A percentile compares a stretch with the other conserved stretches of the same genome.
These are phyloP conservation scores for Pristiophorus japonicus DNA, from an alignment of 2,113 vertebrate species.

Conservation along the genomic window DNA sequence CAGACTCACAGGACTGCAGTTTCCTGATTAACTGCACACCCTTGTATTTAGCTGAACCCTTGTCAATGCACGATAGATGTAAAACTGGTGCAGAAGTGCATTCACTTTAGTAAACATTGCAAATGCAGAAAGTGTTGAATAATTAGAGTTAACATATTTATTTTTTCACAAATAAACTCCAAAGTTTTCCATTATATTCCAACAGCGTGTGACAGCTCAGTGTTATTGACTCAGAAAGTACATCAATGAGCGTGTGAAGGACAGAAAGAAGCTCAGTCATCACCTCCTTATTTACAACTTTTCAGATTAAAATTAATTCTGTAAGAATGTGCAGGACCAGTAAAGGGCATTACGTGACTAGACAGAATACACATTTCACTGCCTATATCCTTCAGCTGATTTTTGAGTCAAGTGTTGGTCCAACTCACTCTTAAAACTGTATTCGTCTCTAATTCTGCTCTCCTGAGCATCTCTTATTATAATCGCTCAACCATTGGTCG, in stretches of 20 bases:
- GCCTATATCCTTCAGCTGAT: neutral
- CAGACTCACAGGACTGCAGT: neutral
- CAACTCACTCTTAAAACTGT: neutral
- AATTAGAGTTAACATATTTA: constrained; percentile 17
- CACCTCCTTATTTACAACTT: neutral
- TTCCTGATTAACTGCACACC: neutral
- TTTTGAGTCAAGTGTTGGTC: neutral
- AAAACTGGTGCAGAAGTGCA: neutral
- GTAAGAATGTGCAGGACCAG: neutral
- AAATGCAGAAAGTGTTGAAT: neutral
- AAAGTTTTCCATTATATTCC: neutral
- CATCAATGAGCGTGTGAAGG: neutral
- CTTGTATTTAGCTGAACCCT: too few species aligned
- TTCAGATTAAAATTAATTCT: neutral
- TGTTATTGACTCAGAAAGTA: neutral
- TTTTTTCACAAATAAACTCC: constrained; percentile 21
- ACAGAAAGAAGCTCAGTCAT: neutral
- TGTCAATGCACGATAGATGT: neutral
- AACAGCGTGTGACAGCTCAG: neutral
- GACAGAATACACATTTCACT: neutral
- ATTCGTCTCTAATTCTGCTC: too few species aligned
- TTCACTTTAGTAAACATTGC: neutral
- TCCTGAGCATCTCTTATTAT: too few species aligned
- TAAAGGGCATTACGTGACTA: neutral
- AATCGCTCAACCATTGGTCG: too few species aligned